A percentile compares a stretch with the other conserved stretches of the same genome.
Evolutionary conservation across 2,113 vertebrate species (phyloP).

Genomic region (Nycticebus coucang): DNA sequence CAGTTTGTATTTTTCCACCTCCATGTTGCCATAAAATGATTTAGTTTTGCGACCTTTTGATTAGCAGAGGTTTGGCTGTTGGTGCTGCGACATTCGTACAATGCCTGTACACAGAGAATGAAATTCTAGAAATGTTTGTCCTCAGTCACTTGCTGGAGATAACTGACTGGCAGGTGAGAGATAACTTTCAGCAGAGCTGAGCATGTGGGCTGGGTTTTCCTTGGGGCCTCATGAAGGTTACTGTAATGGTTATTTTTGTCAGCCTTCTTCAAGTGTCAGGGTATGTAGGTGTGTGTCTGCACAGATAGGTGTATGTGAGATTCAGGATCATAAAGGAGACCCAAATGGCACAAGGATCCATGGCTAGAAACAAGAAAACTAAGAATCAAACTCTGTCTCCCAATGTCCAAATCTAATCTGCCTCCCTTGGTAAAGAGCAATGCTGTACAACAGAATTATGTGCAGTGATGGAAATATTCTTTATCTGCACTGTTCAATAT

Average conservation of each 20-base stretch:
- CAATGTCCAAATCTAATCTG: not conserved
- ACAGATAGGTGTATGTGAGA: not conserved
- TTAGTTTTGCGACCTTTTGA: not conserved
- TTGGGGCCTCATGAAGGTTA: not conserved
- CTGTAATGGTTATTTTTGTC: not conserved
- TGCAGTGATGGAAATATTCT: not conserved
- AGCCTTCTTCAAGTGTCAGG: not conserved
- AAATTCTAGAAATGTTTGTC: not conserved
- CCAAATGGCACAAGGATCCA: not conserved
- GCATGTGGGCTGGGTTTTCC: not conserved
- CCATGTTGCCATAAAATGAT: not conserved
- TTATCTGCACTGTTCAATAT: not conserved
- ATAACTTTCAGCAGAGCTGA: not conserved
- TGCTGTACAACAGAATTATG: not conserved
- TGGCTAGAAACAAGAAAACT: not conserved
- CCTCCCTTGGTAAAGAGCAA: not conserved
- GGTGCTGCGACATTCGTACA: rapidly evolving
- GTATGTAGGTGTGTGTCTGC: not conserved
- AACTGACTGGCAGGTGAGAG: not conserved
- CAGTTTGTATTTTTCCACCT: not conserved
- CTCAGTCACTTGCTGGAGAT: not conserved
- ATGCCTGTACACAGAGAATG: rapidly evolving
- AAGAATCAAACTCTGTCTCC: not conserved
- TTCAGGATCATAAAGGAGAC: not conserved
- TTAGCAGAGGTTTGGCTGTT: not conserved